Evolutionary conservation across 2,888 invertebrate genomes (phyloP), one percentile per base, ranked within the genome.

Genomic region (Tuta absoluta): DNA sequence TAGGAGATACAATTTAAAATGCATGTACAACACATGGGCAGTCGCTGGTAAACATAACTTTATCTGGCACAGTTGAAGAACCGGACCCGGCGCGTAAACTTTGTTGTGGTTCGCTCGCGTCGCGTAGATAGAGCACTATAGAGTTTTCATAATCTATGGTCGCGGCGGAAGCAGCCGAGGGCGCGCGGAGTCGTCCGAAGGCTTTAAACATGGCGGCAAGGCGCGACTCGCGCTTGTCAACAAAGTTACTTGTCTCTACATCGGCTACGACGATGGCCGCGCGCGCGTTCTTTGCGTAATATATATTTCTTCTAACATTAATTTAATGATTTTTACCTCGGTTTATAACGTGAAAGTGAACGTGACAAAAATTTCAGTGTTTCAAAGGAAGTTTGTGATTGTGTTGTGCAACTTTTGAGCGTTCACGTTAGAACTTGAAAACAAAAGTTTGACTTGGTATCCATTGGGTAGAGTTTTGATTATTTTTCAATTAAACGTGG

Each of bases 191-290:
- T 75, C 67, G 65, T 69, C 81, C 90, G 91, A 90, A 82, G 83
- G 74, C 68, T 75, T 78, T 72, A 76, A 88, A 89, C 68, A 90
- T 89, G 89, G 91, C 89, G 79, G 78, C 78, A 72, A 76, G 53
- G 60, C 76, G 77, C 80, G 82, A 77, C 80, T 73, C 71, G 65
- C 80, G 89, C 86, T 89, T 91, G 91, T 91, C 91, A 91, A 91
- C 91, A 91, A 91, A 88, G 84, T 86, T 82, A 85, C 79, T 82
- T 78, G 76, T 75, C 71, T 69, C 64, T 66, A 70, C 71, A 79
- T 75, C 79, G 82, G 77, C 80, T 68, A 70, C 76, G 74, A 66
- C 68, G 75, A 73, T 72, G 80, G 79, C 70, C 81, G 88, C 79
- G 82, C 81, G 84, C 66, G 62, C 48, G 41, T 8, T 33, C 33